Conservation (phyloP, 2,797 vertebrate species). For the Knipowitschia caucasica region DNA sequence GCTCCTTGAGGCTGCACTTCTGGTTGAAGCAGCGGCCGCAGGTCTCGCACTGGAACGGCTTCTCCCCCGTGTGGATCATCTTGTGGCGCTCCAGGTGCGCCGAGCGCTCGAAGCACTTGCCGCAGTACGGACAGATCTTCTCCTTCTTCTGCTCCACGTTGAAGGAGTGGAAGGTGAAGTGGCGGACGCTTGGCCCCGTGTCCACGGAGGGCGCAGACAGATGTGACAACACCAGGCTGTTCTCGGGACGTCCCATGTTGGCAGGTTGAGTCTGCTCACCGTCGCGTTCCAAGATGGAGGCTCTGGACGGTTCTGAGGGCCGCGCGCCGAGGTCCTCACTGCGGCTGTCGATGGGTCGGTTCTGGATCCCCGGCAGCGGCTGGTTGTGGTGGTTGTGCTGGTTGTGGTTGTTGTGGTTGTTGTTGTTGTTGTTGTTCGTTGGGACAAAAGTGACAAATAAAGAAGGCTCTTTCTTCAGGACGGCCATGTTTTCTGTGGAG, state of each 20-base stretch:
- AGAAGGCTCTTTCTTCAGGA: neutral
- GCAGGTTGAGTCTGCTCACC: neutral
- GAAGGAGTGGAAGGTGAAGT: neutral
- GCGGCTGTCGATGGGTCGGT: neutral
- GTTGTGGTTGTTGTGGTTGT: neutral
- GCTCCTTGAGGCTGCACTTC: conserved; percentile 72
- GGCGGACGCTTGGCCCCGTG: neutral
- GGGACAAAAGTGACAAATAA: neutral
- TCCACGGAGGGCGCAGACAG: neutral
- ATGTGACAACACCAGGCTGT: neutral
- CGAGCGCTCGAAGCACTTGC: conserved; percentile 74
- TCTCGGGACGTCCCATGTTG: neutral
- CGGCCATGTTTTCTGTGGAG: neutral
- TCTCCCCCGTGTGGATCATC: conserved; percentile 73
- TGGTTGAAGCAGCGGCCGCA: conserved; percentile 71
- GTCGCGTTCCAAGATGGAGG: neutral
- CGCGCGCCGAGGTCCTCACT: neutral
- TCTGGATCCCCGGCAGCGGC: neutral
- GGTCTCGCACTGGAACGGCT: conserved; percentile 61
- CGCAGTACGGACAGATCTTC: conserved; percentile 6
- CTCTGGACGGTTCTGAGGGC: neutral
- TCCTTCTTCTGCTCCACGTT: neutral
- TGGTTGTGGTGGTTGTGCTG: neutral
- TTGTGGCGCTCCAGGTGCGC: conserved; percentile 73
- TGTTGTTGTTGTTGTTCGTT: neutral